Evolutionary conservation across 1,140 invertebrate species (phyloP), one percentile per base, ranked within the genome.

Genomic region (Parapsyche elsis): DNA sequence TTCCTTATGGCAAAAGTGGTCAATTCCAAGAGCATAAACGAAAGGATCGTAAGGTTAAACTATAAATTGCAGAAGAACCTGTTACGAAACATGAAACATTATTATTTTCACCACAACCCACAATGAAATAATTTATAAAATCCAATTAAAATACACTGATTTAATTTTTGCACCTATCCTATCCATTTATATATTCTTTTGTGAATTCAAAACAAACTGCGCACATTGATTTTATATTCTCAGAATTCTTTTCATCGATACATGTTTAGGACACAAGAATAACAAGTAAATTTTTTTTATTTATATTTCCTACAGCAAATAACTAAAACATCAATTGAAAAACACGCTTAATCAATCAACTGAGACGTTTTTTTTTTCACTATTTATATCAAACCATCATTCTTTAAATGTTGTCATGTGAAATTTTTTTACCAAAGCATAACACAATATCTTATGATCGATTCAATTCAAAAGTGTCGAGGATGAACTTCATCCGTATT

Each of bases 261-360:
- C 64, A 1, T 19, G 49, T 14, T 53, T 53, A 61, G 21, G 24
- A 26, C 21, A 67, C 23, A 14, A 67, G 64, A 67, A 67, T 67
- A 67, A 67, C n/a, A n/a, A 67, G 26, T 67, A 67, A 9, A 30
- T 24, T 12, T 67, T 24, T 67, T 67, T 26, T 67, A 26, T 12
- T 19, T 14, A 19, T 67, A 23, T 67, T 67, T 26, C 0, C 24
- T 4, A 26, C 24, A 53, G 9, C 5, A 67, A 24, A 67, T 24
- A n/a, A 26, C 23, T 61, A 61, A 16, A 59, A 21, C 19, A 26
- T 67, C 24, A 12, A 67, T 24, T 24, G 26, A 26, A 53, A 67
- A 67, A 67, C 64, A 12, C 10, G 64, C n/a, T 67, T 67, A 26
- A 67, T 67, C 64, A 67, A 67, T 67, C 64, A 26, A 67, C 14